Base-by-base conservation (phyloP, 2,113 vertebrate genomes). In the Solenodon paradoxus region DNA sequence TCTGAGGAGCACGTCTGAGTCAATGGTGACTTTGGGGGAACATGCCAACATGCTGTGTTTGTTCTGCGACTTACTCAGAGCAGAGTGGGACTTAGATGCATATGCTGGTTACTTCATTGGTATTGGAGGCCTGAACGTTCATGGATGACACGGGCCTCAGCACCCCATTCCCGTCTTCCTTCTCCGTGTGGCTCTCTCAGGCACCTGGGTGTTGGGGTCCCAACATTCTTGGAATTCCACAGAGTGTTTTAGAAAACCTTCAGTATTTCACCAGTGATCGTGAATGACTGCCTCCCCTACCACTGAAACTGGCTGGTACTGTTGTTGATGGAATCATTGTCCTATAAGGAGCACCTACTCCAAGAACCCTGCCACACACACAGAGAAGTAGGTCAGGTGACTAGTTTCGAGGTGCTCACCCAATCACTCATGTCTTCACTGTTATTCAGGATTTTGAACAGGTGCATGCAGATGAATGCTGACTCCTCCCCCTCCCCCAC, bases 401-500 rank as follows among this genome's bases (percentile, higher is more conserved):
- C n/a, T n/a, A n/a, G n/a, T n/a, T n/a, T n/a, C n/a, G n/a, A n/a
- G n/a, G n/a, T n/a, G n/a, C 17, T 79, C 38, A 55, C 19, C 64
- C 1, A 3, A 53, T 47, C 47, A 57, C 40, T 51, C 30, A 9
- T 28, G 2, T 51, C 57, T 72, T 13, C 32, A 9, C 59, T 28
- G 77, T 13, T 40, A 64, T 49, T 61, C 6, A 22, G 40, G 24
- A 79, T 59, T 71, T 53, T 49, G 20, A 64, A 71, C 13, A 49
- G 12, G 30, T 11, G 89, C 35, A 9, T 47, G 38, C 51, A 10
- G 10, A 0, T 9, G 12, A 19, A 59, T 47, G 12, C 5, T 16
- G 32, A n/a, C 19, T 24, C 19, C 47, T 45, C 28, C 16, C 0
- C 3, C 15, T 3, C 24, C 3, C 35, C 5, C 10, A 30, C 13